Conservation (phyloP, 2,888 invertebrate genomes). For the Ditula angustiorana region DNA sequence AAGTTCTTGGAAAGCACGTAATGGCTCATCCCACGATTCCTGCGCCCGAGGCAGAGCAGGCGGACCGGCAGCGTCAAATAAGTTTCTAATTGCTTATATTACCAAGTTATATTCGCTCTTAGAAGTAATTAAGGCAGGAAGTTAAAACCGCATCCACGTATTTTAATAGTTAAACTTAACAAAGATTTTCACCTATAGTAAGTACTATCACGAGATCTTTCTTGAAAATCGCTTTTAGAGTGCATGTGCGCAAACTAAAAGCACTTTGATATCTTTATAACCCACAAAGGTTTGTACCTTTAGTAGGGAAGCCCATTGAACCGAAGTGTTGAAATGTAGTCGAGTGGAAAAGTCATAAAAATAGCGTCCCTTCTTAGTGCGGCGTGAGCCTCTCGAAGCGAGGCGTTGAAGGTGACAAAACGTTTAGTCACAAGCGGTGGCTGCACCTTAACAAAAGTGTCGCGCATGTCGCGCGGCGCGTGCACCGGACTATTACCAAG, state of each 20-base stretch:
- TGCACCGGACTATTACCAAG: conserved; percentile 39
- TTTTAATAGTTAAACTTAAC: conserved; percentile 59
- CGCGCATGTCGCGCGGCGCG: conserved; percentile 51
- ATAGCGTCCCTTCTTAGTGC: conserved; percentile 64
- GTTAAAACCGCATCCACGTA: conserved; percentile 76
- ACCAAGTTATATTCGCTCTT: conserved; percentile 83
- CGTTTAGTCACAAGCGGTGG: conserved; percentile 55
- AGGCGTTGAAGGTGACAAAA: conserved; percentile 76
- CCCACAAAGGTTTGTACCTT: conserved; percentile 62
- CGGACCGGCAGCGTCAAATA: conserved; percentile 84
- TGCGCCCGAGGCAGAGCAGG: conserved; percentile 79
- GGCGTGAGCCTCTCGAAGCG: conserved; percentile 64
- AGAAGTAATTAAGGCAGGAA: conserved; percentile 81
- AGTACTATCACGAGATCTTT: conserved; percentile 18
- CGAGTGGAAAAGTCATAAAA: conserved; percentile 72
- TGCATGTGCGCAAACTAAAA: conserved; percentile 54
- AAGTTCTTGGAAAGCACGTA: conserved; percentile 82
- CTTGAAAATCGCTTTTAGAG: conserved; percentile 42
- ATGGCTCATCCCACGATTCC: conserved; percentile 83
- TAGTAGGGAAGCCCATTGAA: conserved; percentile 60
- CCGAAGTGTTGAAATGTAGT: conserved; percentile 69
- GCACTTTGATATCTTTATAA: conserved; percentile 63
- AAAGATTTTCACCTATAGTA: conserved; percentile 50
- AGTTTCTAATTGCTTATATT: conserved; percentile 86
- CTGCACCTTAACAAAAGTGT: conserved; percentile 63